These are phyloP conservation scores for Amphilophus citrinellus DNA, from an alignment of 2,113 vertebrate species.

Conservation along the genomic window DNA sequence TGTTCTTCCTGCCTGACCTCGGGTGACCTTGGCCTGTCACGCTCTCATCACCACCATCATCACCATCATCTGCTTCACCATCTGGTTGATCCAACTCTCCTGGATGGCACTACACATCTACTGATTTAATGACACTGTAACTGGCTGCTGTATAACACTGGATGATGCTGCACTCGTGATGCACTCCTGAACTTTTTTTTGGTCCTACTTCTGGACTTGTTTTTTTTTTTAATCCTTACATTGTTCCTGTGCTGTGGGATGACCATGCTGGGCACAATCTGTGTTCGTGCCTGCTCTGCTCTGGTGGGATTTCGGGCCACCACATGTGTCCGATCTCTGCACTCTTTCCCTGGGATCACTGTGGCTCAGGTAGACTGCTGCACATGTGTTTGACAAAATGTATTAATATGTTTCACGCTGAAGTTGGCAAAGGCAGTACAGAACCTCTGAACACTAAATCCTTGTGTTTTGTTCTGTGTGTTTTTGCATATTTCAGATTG, in stretches of 20 bases:
- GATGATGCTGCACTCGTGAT: slow-evolving; percentile 25
- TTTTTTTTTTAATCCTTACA: not conserved
- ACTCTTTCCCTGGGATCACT: slow-evolving; percentile 68
- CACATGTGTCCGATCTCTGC: slow-evolving; percentile 36
- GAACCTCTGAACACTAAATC: not conserved
- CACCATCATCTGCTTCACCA: slow-evolving; percentile 22
- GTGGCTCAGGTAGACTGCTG: slow-evolving; percentile 77
- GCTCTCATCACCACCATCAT: slow-evolving; percentile 14
- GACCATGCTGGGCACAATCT: slow-evolving; percentile 65
- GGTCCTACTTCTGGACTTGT: too few species aligned
- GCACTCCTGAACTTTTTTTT: slow-evolving; percentile 33
- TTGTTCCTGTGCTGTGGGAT: slow-evolving; percentile 21
- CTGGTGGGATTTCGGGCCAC: slow-evolving; percentile 50
- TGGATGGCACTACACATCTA: slow-evolving; percentile 9
- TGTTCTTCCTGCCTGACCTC: slow-evolving; percentile 82
- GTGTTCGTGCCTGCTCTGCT: slow-evolving; percentile 60
- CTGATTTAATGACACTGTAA: not conserved
- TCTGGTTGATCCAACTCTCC: slow-evolving; percentile 2
- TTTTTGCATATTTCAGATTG: slow-evolving; percentile 71
- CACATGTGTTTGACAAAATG: not conserved
- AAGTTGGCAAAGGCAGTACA: not conserved
- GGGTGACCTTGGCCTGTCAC: slow-evolving; percentile 24
- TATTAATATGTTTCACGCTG: not conserved
- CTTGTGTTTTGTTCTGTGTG: not conserved
- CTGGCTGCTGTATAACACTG: slow-evolving; percentile 28